These are phyloP conservation scores for Varanus komodoensis DNA, from an alignment of 2,113 vertebrate genomes.

Conservation along the genomic window DNA sequence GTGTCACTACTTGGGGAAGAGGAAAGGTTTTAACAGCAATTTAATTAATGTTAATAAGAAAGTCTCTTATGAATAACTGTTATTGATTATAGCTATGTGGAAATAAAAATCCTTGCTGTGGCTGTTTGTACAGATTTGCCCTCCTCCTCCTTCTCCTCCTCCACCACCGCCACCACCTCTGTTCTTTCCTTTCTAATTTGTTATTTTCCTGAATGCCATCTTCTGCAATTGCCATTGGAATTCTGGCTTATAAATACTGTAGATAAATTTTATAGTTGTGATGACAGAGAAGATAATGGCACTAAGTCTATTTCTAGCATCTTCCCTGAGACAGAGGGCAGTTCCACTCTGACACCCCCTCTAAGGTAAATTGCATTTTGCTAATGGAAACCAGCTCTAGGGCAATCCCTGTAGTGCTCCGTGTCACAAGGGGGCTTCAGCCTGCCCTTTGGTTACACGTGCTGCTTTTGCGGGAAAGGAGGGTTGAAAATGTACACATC, in stretches of 20 bases:
- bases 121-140: neutral
- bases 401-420: too few species aligned
- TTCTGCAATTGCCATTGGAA: neutral
- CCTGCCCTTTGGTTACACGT: neutral
- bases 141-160: too few species aligned
- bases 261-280: neutral
- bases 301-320: neutral
- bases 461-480: neutral
- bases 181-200: neutral
- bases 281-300: neutral
- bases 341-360: too few species aligned
- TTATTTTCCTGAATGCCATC: neutral
- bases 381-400: too few species aligned
- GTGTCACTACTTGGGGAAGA: neutral
- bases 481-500: neutral
- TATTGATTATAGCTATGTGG: neutral
- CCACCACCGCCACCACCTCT: too few species aligned
- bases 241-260: neutral
- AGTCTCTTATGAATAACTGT: neutral
- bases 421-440: too few species aligned
- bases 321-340: neutral
- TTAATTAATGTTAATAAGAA: neutral
- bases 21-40: neutral
- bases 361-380: too few species aligned
- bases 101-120: neutral